Evolutionary conservation across 2,797 vertebrate species (phyloP).

Genomic region (Florisuga fusca): DNA sequence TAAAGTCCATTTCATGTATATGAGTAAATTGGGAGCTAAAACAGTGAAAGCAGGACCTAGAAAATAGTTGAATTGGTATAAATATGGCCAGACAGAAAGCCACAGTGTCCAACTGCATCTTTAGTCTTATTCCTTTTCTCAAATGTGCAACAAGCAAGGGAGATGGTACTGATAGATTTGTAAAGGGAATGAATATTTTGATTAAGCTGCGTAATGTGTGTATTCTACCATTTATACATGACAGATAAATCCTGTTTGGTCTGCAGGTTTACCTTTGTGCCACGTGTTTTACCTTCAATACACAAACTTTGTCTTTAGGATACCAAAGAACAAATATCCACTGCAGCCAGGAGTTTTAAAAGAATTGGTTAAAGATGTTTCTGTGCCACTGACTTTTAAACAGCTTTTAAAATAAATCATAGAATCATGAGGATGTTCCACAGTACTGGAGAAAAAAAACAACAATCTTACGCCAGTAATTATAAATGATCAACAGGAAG

Average conservation of each 20-base stretch:
- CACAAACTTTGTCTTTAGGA: neutral
- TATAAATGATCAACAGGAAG: conserved; percentile 35
- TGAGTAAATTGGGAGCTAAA: neutral
- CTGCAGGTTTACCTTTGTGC: neutral
- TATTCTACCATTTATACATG: neutral
- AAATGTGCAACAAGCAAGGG: neutral
- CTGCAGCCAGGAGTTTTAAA: neutral
- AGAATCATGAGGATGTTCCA: neutral
- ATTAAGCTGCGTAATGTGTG: neutral
- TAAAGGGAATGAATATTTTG: neutral
- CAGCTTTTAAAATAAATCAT: neutral
- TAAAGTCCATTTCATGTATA: neutral
- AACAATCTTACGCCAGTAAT: neutral
- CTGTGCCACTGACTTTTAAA: neutral
- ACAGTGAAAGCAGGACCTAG: neutral
- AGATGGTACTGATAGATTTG: neutral
- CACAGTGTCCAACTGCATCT: neutral
- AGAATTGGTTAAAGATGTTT: neutral
- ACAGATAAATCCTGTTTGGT: neutral
- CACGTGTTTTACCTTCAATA: neutral
- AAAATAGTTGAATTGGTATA: neutral
- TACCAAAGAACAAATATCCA: neutral
- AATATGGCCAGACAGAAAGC: neutral
- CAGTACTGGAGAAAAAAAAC: neutral
- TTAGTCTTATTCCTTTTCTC: neutral